Percentiles rank a stretch among this genome's conserved stretches.
Evolutionary conservation across 2,797 vertebrate species (phyloP).

Genomic region (Neomorphus geoffroyi): DNA sequence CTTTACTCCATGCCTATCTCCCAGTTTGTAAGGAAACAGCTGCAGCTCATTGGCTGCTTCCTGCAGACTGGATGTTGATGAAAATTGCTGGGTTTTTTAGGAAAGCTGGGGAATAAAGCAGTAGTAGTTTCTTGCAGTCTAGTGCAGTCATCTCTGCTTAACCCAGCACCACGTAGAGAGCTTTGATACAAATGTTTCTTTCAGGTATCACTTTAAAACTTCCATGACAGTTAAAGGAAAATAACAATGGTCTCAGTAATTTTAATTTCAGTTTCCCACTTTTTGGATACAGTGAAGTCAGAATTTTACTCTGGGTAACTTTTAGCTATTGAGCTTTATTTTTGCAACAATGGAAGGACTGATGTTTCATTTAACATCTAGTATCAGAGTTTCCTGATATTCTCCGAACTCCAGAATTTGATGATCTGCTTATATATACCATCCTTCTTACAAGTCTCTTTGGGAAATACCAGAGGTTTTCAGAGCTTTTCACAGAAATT

Average conservation of each 20-base stretch:
- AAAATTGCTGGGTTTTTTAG: not conserved
- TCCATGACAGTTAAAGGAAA: not conserved
- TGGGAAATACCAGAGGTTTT: not conserved
- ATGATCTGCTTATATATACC: not conserved
- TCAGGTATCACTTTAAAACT: not conserved
- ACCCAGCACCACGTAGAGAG: not conserved
- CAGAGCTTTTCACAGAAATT: not conserved
- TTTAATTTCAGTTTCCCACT: not conserved
- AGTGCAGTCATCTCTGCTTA: not conserved
- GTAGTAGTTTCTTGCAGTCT: not conserved
- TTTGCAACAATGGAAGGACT: not conserved
- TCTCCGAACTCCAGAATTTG: not conserved
- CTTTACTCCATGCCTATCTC: not conserved
- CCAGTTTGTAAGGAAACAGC: constrained; percentile 21
- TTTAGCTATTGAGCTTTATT: not conserved
- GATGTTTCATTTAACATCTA: not conserved
- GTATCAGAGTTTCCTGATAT: not conserved
- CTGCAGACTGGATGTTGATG: not conserved
- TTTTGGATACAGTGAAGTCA: not conserved
- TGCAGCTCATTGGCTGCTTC: not conserved
- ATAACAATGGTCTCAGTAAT: not conserved
- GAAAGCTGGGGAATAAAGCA: not conserved
- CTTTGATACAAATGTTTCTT: not conserved
- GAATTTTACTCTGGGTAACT: not conserved
- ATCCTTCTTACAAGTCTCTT: not conserved